Base-by-base conservation (phyloP, 2,888 invertebrate species). In the Sphaeridia pumilis region DNA sequence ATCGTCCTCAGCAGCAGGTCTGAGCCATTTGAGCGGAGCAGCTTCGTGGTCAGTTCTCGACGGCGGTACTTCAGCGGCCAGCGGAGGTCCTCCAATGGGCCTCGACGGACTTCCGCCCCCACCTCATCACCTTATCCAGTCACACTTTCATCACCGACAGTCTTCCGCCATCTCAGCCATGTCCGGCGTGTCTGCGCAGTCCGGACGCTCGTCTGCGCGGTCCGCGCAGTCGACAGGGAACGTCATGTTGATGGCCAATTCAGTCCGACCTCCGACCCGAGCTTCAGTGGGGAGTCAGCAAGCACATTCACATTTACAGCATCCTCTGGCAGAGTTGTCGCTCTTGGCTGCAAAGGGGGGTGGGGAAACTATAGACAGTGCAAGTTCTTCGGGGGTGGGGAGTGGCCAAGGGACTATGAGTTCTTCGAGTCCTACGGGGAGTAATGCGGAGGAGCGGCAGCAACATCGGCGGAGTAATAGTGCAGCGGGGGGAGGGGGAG, bases 281-380 rank as follows among this genome's bases (percentile, higher is more conserved):
- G 25, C 22, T 36, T 21, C 38, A 28, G 20, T 28, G 47, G 22
- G 42, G 44, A 10, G 7, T 36, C 20, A 24, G 36, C 45, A 20
- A 27, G 17, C 27, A 36, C n/a, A n/a, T n/a, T 22, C 25, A 12
- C 43, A 12, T 10, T 7, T 20, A 38, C n/a, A 44, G 47, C 25
- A 46, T 36, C 28, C 46, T 38, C 54, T 58, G 57, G 50, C 57
- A 20, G 58, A 61, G 41, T 50, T 60, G 24, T 58, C 60, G 22
- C 52, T 60, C 21, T 55, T 58, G 27, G 57, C 58, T 34, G 5
- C 20, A 25, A 59, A 59, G 47, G 27, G 57, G 27, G 63, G 59
- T 46, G 57, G 58, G 21, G 64, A 64, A 45, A 64, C 61, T 49
- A 60, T 60, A 20, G 64, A 61, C 10, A 56, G 61, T 20, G 61